These are phyloP conservation scores for Cryptus armator DNA, from an alignment of 2,888 invertebrate species.

Conservation along the genomic window DNA sequence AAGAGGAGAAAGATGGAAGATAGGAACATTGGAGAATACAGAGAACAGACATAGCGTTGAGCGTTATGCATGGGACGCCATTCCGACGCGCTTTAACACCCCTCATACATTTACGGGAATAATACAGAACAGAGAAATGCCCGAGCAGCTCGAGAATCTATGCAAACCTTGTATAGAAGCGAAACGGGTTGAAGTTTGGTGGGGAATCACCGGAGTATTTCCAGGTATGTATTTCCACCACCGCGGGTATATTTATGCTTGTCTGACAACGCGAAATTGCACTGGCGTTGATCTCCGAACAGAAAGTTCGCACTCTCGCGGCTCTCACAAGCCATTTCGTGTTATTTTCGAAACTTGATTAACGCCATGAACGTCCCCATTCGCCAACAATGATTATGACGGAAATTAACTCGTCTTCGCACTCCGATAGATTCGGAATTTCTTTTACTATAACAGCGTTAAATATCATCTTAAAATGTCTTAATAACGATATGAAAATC, in stretches of 20 bases:
- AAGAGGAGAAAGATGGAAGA: conserved; percentile 46
- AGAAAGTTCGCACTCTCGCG: neutral
- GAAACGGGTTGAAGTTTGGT: neutral
- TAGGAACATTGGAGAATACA: conserved; percentile 58
- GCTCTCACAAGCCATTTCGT: conserved; percentile 69
- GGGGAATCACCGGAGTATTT: conserved; percentile 21
- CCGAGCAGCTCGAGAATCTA: conserved; percentile 49
- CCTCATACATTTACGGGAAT: conserved; percentile 64
- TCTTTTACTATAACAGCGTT: neutral
- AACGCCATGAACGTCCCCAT: conserved; percentile 68
- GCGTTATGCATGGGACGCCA: conserved; percentile 79
- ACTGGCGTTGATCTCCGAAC: conserved; percentile 23
- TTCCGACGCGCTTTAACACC: conserved; percentile 79
- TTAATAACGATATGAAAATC: no score
- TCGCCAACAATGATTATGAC: conserved; percentile 21
- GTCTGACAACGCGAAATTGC: conserved; percentile 77
- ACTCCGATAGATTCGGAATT: neutral
- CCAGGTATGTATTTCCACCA: conserved; percentile 57
- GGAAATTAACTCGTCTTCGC: conserved; percentile 22
- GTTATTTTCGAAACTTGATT: conserved; percentile 80
- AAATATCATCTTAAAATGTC: neutral
- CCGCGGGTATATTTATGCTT: conserved; percentile 46
- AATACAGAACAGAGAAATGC: conserved; percentile 53
- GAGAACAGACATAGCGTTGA: conserved; percentile 29
- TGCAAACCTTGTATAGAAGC: conserved; percentile 24